phyloP scores from a whole-genome alignment of 1,140 invertebrate genomes.

The Eumeta japonica region DNA sequence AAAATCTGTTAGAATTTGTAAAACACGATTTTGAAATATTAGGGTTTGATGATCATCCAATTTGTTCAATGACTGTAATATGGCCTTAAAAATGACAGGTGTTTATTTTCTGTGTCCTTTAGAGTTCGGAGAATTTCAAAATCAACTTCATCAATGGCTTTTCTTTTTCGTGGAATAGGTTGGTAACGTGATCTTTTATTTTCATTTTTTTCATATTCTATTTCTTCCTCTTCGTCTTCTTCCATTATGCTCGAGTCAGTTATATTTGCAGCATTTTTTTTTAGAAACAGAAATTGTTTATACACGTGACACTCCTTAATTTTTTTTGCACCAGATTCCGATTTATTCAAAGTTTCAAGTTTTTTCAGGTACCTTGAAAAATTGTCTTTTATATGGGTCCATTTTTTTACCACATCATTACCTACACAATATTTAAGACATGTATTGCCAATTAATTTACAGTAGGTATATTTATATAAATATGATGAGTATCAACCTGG shows the following conservation, averaged over 20 bases:
- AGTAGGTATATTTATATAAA: conserved; percentile 5
- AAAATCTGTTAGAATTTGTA: conserved; percentile 6
- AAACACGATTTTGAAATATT: conserved; percentile 5
- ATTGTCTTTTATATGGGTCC: conserved; percentile 6
- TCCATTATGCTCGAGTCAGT: conserved; percentile 11
- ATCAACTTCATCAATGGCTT: conserved; percentile 14
- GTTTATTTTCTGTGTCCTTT: conserved; percentile 6
- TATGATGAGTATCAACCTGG: conserved; percentile 1
- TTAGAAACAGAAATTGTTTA: conserved; percentile 12
- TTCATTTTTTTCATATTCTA: too few species aligned
- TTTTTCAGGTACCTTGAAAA: conserved; percentile 4
- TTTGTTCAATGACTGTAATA: conserved; percentile 5
- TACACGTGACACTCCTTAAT: conserved; percentile 6
- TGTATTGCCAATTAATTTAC: conserved; percentile 6
- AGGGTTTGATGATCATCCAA: conserved; percentile 5
- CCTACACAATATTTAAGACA: conserved; percentile 6
- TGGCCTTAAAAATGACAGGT: conserved; percentile 6
- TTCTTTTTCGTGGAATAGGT: conserved; percentile 11
- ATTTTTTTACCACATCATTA: conserved; percentile 7
- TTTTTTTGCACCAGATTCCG: conserved; percentile 5
- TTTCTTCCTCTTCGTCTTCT: too few species aligned
- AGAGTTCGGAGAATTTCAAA: conserved; percentile 7
- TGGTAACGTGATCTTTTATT: too few species aligned
- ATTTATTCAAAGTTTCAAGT: too few species aligned
- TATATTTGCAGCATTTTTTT: conserved; percentile 11